These are phyloP conservation scores for Dryococelus australis DNA, from an alignment of 2,888 invertebrate species.

Conservation along the genomic window DNA sequence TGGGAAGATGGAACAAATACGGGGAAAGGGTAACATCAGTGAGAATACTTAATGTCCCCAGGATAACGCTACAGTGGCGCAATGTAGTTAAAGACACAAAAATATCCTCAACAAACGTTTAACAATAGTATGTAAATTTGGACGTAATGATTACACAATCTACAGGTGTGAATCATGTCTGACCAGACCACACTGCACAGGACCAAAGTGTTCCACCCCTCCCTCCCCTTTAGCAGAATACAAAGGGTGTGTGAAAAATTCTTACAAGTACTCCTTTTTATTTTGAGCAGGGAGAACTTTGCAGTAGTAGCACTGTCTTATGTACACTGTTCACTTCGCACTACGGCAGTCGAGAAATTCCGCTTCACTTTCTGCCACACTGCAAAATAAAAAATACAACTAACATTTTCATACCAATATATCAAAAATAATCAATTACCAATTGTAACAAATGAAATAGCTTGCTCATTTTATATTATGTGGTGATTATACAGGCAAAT, in stretches of 20 bases:
- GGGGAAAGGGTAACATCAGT: too few relatives aligned
- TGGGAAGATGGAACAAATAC: too few relatives aligned
- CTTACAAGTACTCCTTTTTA: neutral
- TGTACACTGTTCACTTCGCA: slow-evolving; percentile 4
- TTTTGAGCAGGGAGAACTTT: neutral
- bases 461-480: too few relatives aligned
- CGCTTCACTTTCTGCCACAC: neutral
- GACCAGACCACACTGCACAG: neutral
- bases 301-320: neutral
- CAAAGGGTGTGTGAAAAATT: neutral
- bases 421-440: too few relatives aligned
- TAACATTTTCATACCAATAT: too few relatives aligned
- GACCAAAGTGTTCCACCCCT: neutral
- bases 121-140: too few relatives aligned
- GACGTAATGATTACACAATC: neutral
- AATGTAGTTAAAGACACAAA: too few relatives aligned
- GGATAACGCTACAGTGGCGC: too few relatives aligned
- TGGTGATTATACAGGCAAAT: too few relatives aligned
- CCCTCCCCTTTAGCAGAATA: neutral
- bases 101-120: too few relatives aligned
- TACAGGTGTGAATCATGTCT: neutral
- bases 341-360: neutral
- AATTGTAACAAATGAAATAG: too few relatives aligned
- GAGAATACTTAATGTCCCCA: too few relatives aligned
- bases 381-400: neutral